These are phyloP conservation scores for Anabacerthia variegaticeps DNA, from an alignment of 2,797 vertebrate species.

Conservation along the genomic window DNA sequence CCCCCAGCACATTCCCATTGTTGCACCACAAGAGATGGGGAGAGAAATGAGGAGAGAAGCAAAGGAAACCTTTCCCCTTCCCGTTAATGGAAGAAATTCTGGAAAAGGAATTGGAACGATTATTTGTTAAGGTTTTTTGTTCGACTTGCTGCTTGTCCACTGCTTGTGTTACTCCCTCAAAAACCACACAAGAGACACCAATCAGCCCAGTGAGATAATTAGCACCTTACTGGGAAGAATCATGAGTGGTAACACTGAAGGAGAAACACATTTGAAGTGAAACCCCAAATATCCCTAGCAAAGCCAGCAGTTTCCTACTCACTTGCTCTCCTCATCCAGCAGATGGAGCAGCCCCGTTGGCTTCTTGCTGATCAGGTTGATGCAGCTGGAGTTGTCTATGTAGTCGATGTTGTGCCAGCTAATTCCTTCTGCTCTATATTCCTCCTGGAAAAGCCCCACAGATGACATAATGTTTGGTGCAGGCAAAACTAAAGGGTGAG, in stretches of 20 bases:
- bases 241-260: background rate
- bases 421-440: slow-evolving; percentile 93
- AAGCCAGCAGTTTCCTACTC: slow-evolving; percentile 68
- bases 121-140: background rate
- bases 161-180: background rate
- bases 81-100: background rate
- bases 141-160: background rate
- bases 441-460: slow-evolving; percentile 81
- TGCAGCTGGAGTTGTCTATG: slow-evolving; percentile 95
- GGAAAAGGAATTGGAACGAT: background rate
- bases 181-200: background rate
- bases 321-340: slow-evolving; percentile 99
- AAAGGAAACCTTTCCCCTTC: background rate
- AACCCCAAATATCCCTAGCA: background rate
- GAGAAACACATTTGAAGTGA: background rate
- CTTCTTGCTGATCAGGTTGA: slow-evolving; percentile 97
- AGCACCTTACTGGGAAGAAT: background rate
- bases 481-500: background rate
- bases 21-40: background rate
- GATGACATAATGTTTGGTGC: background rate
- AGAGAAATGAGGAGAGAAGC: background rate
- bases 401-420: slow-evolving; percentile 97
- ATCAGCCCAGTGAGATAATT: fast-evolving
- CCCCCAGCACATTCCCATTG: fast-evolving
- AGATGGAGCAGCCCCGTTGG: slow-evolving; percentile 96